Base-by-base conservation (phyloP, 2,888 invertebrate genomes). In the Parelbella ahira region DNA sequence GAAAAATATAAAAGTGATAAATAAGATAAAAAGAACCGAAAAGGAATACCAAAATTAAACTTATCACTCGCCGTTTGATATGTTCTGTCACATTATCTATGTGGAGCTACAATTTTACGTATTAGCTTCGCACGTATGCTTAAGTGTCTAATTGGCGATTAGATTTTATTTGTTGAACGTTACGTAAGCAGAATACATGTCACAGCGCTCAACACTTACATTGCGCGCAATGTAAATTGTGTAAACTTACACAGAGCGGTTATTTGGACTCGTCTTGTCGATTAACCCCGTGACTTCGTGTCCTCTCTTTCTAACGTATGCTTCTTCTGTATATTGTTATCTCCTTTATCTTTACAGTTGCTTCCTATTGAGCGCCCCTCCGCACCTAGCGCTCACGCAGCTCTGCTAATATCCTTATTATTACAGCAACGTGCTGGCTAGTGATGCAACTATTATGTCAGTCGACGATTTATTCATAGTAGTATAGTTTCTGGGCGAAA, bases 371-470 rank as follows among this genome's bases (percentile, higher is more conserved):
- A 51, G 50, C 51, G 51, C 56, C 51, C 47, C 51, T 47, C 43
- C 47, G 49, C 49, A 51, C 53, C 18, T 23, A 19, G 19, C 58
- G 54, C 51, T 47, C 51, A 54, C 53, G 52, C 54, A 49, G 42
- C 28, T 46, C 43, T 39, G 48, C 53, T 50, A 48, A 58, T 60
- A 61, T 65, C 62, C 62, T 63, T 60, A 55, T 55, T 65, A 59
- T 64, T 64, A 62, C 61, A 60, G 28, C 58, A 58, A 59, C 18
- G 23, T 29, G 50, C 49, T 50, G 34, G 30, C 46, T 48, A 45
- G 54, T 68, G 64, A 64, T 56, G 62, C 54, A 65, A 67, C 53
- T 58, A 56, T 65, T 64, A 64, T 62, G 59, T 60, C 60, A 64
- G 54, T 48, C 24, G 10, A 48, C 48, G 42, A 49, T 46, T 50